Evolutionary conservation across 92 coral and sea anemone genomes (phyloP).

Genomic region (Epizoanthus ramosus): DNA sequence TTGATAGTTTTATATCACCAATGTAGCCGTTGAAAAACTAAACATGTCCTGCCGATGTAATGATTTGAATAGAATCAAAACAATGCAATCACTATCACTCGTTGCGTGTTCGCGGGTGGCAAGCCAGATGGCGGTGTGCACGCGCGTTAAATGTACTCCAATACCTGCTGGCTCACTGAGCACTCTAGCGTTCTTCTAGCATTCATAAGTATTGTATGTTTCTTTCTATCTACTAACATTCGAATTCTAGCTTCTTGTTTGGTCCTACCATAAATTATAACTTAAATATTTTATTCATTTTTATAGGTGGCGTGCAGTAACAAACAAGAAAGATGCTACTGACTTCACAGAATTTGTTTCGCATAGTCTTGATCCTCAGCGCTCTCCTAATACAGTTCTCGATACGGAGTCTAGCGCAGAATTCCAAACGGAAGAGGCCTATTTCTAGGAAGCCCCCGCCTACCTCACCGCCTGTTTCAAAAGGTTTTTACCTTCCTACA

Average conservation of each 20-base stretch:
- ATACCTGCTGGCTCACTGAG: not conserved
- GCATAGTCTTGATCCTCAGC: not conserved
- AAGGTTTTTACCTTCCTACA: slow-evolving; percentile 47
- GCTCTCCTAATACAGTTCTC: not conserved
- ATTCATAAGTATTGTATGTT: not conserved
- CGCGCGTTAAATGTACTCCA: slow-evolving; percentile 2
- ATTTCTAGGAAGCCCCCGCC: not conserved
- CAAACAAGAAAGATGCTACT: slow-evolving; percentile 12
- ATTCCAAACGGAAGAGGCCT: not conserved
- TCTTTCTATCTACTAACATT: not conserved
- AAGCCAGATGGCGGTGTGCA: slow-evolving; percentile 1
- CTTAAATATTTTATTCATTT: not conserved
- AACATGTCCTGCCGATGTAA: not conserved
- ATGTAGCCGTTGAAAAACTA: not conserved
- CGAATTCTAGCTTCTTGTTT: not conserved
- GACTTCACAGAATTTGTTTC: not conserved
- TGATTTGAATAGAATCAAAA: slow-evolving; percentile 5
- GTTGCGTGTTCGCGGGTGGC: not conserved
- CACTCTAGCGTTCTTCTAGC: not conserved
- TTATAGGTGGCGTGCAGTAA: slow-evolving; percentile 12
- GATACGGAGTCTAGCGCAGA: not conserved
- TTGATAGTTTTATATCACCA: not conserved
- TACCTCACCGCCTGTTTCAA: slow-evolving; percentile 18
- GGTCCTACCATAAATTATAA: not conserved
- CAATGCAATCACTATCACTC: not conserved